Base-by-base conservation (phyloP, 1,140 invertebrate species). In the Conus ventricosus region DNA sequence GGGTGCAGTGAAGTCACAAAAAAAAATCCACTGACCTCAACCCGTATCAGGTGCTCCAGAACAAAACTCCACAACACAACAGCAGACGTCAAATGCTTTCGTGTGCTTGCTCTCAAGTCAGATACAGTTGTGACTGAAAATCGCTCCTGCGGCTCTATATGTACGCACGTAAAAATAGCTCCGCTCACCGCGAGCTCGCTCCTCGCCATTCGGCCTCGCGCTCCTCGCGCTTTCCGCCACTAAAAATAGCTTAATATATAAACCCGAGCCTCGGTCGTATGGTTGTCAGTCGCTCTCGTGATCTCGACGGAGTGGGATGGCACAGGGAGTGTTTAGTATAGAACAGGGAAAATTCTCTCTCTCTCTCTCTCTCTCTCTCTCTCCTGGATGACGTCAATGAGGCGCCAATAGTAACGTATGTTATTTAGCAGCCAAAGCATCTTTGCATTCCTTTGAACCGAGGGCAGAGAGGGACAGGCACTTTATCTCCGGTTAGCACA, bases 351-450 rank as follows among this genome's bases (percentile, higher is more conserved):
- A 54, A 17, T 27, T 67, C 39, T 85, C 71, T 85, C 39, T 75
- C 39, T 75, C 75, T 54, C 39, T 57, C 53, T 53, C 63, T 75
- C 63, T 85, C 63, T 85, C 39, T 60, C 67, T 39, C 63, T 75
- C 53, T 53, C 25, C 27, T n/a, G 5, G 85, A 71, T 78, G 75
- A 76, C 84, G 82, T 84, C 23, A 84, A 86, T n/a, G 51, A 53
- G 27, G 54, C 60, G 85, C 80, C 85, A 87, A 87, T 87, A 87
- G 85, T 25, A 87, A 87, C 85, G 39, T 39, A 57, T 27, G 23
- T 63, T 85, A 39, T 67, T 10, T 75, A 39, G 39, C 53, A 10
- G 83, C 39, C 71, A 75, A 23, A 78, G 85, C 85, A 87, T 87
- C 85, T 78, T 57, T 11, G 27, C 85, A 87, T 87, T 87, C 85